Evolutionary conservation across 1,140 invertebrate species (phyloP), one percentile per base, ranked within the genome.

Genomic region (Brachionus paranguensis): DNA sequence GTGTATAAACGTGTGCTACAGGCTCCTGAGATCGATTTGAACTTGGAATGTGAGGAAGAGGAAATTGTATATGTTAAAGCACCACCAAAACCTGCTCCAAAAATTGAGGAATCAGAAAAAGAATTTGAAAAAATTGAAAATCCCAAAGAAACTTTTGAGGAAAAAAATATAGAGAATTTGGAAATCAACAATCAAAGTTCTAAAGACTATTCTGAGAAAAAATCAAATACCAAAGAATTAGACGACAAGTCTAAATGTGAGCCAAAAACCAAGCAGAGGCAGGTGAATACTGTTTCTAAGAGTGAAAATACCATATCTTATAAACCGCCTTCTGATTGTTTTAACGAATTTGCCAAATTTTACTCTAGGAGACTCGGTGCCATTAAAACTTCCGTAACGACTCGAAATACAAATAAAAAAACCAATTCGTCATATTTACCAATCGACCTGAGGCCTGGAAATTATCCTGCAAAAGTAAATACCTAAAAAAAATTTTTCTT

Each of bases 21-120:
- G 53, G 33, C 37, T 20, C 78, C 78, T 37, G 78, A 81, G 33
- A 81, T 81, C 14, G 78, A 81, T 64, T 47, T 81, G 24, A 45
- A 81, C 12, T 24, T 81, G 12, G 78, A 81, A 37, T 81, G 78
- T 33, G 78, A 81, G 14, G 78, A 81, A 64, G 78, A 81, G 41
- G 78, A 81, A 47, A 24, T 81, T 24, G 53, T 81, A 6, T 81
- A 81, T 47, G 33, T 81, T 0, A 60, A 68, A 81, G 53, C 78
- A 29, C 72, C 70, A 11, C 37, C 72, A 12, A 76, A 76, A 47
- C 43, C 27, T 5, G 8, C 17, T 14, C 11, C 45, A 3, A 76
- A 76, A 76, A 17, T 76, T 29, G 45, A 76, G 4, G 70, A 74
- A 43, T 8, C 43, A 24, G 47, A 76, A 50, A 12, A 24, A 27